Evolutionary conservation across 1,140 invertebrate genomes (phyloP).

Genomic region (Papilio machaon): DNA sequence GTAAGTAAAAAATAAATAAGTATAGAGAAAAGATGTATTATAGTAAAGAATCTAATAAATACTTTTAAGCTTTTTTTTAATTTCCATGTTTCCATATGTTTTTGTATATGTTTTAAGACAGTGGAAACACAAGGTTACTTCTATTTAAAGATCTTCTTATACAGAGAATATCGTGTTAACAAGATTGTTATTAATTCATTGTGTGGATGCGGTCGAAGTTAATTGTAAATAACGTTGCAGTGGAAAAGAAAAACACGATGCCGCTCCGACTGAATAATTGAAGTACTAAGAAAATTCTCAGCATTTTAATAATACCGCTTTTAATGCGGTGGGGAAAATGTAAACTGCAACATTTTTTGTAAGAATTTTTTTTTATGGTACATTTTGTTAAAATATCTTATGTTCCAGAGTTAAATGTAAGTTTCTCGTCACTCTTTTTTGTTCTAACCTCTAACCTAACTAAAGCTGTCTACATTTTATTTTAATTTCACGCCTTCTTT

Average conservation of each 20-base stretch:
- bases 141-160: neutral
- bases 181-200: neutral
- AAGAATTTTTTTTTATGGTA: neutral
- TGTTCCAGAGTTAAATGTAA: neutral
- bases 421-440: too few relatives aligned
- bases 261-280: neutral
- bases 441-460: too few relatives aligned
- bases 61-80: too few relatives aligned
- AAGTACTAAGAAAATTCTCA: neutral
- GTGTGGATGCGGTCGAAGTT: neutral
- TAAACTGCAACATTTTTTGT: neutral
- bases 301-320: neutral
- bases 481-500: too few relatives aligned
- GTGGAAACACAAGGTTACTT: neutral
- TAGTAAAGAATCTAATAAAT: too few relatives aligned
- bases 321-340: neutral
- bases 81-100: too few relatives aligned
- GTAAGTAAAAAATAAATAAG: too few relatives aligned
- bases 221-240: conserved; percentile 17
- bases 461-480: too few relatives aligned
- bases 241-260: neutral
- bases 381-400: too few relatives aligned
- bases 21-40: too few relatives aligned
- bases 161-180: neutral
- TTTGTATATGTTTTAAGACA: too few relatives aligned